Percentiles rank a stretch among this genome's conserved stretches.
phyloP scores from a whole-genome alignment of 2,888 invertebrate species.

The Abrostola triplasia region DNA sequence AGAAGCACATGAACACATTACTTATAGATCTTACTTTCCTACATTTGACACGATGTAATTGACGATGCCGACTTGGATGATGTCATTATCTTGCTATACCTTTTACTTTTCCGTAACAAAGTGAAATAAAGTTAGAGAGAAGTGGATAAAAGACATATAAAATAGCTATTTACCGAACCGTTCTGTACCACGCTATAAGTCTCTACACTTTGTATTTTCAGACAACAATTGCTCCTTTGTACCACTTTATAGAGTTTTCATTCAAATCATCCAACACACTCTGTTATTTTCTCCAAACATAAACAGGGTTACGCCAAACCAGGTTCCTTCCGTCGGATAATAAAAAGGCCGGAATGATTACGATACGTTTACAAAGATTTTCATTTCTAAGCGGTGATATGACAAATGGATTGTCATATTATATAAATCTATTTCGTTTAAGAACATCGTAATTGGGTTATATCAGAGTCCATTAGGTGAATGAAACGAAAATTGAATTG shows the following conservation, averaged over 20 bases:
- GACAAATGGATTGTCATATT: slow-evolving; percentile 50
- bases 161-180: slow-evolving; percentile 25
- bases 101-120: slow-evolving; percentile 2
- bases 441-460: slow-evolving; percentile 67
- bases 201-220: slow-evolving; percentile 26
- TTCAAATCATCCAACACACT: slow-evolving; percentile 37
- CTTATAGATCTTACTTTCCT: too few relatives aligned
- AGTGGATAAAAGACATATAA: slow-evolving; percentile 17
- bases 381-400: slow-evolving; percentile 55
- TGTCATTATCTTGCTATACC: background rate
- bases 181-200: slow-evolving; percentile 14
- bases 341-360: slow-evolving; percentile 28
- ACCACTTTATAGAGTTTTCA: slow-evolving; percentile 34
- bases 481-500: slow-evolving; percentile 69
- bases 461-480: slow-evolving; percentile 67
- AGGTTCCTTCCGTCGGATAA: slow-evolving; percentile 13
- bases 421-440: slow-evolving; percentile 59
- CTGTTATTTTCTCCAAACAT: slow-evolving; percentile 34
- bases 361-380: slow-evolving; percentile 35
- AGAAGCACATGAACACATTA: too few relatives aligned
- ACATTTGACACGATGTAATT: background rate
- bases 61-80: background rate
- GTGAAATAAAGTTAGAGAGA: slow-evolving; percentile 22
- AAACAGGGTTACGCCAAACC: slow-evolving; percentile 19
- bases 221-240: slow-evolving; percentile 36